These are phyloP conservation scores for Drosophila novamexicana DNA, from an alignment of 1,140 invertebrate genomes.

Conservation along the genomic window DNA sequence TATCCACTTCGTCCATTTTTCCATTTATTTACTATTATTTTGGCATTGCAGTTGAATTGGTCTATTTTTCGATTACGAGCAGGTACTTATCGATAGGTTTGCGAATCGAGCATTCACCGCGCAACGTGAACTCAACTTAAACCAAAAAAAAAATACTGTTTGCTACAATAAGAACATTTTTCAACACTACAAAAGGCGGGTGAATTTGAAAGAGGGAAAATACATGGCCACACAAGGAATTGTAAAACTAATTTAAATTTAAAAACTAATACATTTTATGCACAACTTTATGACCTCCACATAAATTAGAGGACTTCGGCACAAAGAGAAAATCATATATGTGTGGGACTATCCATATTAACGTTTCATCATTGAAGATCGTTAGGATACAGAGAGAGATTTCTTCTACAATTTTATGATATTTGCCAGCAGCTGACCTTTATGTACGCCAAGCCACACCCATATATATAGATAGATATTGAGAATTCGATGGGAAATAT, in stretches of 20 bases:
- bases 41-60: slow-evolving; percentile 48
- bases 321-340: too few relatives aligned
- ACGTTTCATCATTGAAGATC: background rate
- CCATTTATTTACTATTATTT: slow-evolving; percentile 50
- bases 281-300: background rate
- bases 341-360: background rate
- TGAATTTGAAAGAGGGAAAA: background rate
- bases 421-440: too few relatives aligned
- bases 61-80: slow-evolving; percentile 10
- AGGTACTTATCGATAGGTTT: slow-evolving; percentile 17
- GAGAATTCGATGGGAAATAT: background rate
- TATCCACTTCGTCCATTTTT: slow-evolving; percentile 94
- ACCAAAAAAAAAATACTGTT: background rate
- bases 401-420: background rate
- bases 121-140: background rate
- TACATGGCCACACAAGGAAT: too few relatives aligned
- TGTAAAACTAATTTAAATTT: background rate
- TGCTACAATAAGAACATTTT: background rate
- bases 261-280: background rate
- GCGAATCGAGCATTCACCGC: slow-evolving; percentile 3
- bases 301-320: background rate
- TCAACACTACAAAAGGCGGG: background rate
- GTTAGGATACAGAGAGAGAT: background rate
- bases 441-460: too few relatives aligned
- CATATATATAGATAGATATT: background rate